These are phyloP conservation scores for Melanostigma gelatinosum DNA, from an alignment of 2,113 vertebrate species.

Conservation along the genomic window DNA sequence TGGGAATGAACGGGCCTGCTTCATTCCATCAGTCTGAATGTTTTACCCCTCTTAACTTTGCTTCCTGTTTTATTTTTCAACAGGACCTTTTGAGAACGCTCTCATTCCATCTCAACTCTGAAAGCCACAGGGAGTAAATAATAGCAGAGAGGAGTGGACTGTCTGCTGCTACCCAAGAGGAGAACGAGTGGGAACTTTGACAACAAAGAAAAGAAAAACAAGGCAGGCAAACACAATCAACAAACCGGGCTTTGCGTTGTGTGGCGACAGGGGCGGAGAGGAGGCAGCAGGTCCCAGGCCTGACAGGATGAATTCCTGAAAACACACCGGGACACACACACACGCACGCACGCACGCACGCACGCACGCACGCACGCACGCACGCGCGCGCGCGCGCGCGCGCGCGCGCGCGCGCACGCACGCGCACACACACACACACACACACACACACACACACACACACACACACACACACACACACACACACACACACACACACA, in stretches of 20 bases:
- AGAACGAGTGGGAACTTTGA: conserved; percentile 54
- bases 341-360: neutral
- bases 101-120: conserved; percentile 47
- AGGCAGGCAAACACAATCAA: conserved; percentile 60
- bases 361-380: too few species aligned
- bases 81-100: conserved; percentile 37
- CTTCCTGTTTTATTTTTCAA: conserved; percentile 10
- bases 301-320: conserved; percentile 47
- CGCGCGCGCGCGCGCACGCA: too few species aligned
- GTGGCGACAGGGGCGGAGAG: conserved; percentile 29
- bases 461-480: too few species aligned
- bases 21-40: conserved; percentile 36
- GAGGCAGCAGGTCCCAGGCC: conserved; percentile 37
- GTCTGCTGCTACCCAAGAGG: conserved; percentile 11
- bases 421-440: neutral
- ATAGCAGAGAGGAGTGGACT: conserved; percentile 13
- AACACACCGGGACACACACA: conserved; percentile 26
- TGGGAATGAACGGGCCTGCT: conserved; percentile 28
- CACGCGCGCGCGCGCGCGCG: too few species aligned
- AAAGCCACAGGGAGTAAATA: conserved; percentile 54
- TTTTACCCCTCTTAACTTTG: conserved; percentile 22
- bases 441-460: neutral
- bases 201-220: conserved; percentile 63
- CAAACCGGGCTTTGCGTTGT: conserved; percentile 55
- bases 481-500: neutral